Percentiles rank a stretch among this genome's conserved stretches.
phyloP scores from a whole-genome alignment of 2,888 invertebrate species.

The Tanypteryx hageni region DNA sequence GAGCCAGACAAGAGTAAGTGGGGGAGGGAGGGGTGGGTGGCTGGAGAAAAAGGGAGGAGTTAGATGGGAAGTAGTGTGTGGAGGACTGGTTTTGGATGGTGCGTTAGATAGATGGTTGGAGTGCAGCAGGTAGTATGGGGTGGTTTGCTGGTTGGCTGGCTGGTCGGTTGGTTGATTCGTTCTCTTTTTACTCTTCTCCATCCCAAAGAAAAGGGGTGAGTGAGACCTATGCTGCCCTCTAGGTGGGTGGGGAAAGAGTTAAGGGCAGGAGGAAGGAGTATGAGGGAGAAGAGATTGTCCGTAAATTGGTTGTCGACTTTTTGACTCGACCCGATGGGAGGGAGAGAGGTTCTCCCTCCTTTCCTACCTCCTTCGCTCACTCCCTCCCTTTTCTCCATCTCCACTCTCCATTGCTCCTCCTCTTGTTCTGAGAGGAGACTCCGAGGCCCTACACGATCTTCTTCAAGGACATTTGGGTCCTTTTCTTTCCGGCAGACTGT shows the following conservation, averaged over 20 bases:
- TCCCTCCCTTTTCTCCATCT: background rate
- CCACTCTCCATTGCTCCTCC: background rate
- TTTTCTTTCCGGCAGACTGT: conserved; percentile 53
- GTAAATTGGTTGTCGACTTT: conserved; percentile 1
- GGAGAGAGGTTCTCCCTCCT: background rate
- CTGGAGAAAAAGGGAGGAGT: background rate
- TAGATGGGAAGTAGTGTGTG: background rate
- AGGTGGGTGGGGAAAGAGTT: background rate
- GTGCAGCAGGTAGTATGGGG: conserved; percentile 35
- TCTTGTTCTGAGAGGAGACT: background rate
- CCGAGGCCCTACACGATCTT: background rate
- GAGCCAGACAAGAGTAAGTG: conserved; percentile 24
- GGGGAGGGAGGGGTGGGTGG: background rate
- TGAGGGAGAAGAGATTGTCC: background rate
- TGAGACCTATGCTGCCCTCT: conserved; percentile 18
- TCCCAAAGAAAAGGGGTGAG: background rate
- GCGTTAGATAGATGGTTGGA: background rate
- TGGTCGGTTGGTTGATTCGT: background rate
- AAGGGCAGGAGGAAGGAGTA: background rate
- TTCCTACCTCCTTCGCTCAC: background rate
- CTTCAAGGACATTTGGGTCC: conserved; percentile 53
- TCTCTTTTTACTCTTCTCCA: background rate
- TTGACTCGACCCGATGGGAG: background rate
- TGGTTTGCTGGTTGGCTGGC: background rate
- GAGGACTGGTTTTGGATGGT: conserved; percentile 39